Evolutionary conservation across 2,113 vertebrate genomes (phyloP).

Genomic region (Ictalurus punctatus): DNA sequence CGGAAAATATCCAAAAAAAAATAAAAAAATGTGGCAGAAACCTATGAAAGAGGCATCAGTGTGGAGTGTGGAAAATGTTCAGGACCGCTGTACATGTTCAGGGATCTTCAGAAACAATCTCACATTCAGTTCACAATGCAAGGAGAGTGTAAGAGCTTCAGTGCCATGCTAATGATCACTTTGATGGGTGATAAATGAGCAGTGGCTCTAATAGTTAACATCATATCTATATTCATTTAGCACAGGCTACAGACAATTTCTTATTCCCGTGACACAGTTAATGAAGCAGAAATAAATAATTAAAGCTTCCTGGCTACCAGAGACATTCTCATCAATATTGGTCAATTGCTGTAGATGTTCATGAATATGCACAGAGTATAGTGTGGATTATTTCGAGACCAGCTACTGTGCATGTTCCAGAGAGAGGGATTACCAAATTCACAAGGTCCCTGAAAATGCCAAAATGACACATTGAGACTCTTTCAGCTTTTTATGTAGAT

Average conservation of each 20-base stretch:
- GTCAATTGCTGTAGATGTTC: slow-evolving; percentile 21
- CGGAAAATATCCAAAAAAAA: slow-evolving; percentile 35
- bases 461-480: not conserved
- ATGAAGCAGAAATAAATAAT: slow-evolving; percentile 27
- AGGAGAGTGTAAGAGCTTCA: not conserved
- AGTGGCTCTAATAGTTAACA: slow-evolving; percentile 17
- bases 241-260: not conserved
- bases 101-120: not conserved
- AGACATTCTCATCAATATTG: slow-evolving; percentile 26
- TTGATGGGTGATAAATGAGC: slow-evolving; percentile 23
- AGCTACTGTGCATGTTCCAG: not conserved
- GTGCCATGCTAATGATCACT: not conserved
- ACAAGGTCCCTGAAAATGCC: not conserved
- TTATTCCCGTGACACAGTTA: slow-evolving; percentile 8
- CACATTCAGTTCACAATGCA: not conserved
- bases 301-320: not conserved
- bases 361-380: slow-evolving; percentile 18
- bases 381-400: not conserved
- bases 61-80: not conserved
- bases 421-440: slow-evolving; percentile 1
- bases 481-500: not conserved
- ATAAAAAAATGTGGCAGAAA: slow-evolving; percentile 37
- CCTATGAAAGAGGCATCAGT: slow-evolving; percentile 60
- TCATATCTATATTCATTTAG: slow-evolving; percentile 37
- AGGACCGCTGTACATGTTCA: not conserved